A percentile compares a stretch with the other conserved stretches of the same genome.
Conservation (phyloP, 2,888 invertebrate genomes). For the Noctua janthe region DNA sequence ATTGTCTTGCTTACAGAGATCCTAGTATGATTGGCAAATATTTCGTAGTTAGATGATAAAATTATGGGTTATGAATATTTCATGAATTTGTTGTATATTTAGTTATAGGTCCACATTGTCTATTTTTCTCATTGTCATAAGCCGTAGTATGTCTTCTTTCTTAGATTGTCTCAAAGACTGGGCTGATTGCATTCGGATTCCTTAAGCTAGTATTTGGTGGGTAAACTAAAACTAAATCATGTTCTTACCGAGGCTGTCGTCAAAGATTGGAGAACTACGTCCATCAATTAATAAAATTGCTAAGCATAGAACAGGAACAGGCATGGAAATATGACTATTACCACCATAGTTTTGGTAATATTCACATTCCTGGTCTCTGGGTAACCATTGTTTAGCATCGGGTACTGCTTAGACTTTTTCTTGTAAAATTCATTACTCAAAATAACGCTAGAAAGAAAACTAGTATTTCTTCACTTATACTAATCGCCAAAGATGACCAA, state of each 20-base stretch:
- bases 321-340: not conserved
- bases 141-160: not conserved
- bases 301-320: not conserved
- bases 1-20: constrained; percentile 41
- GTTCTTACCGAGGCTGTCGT: not conserved
- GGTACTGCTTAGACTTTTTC: not conserved
- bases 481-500: not conserved
- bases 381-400: not conserved
- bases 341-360: not conserved
- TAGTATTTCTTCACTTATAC: not conserved
- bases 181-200: not conserved
- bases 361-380: not conserved
- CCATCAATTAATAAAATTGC: not conserved
- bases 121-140: not conserved
- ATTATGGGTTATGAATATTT: constrained; percentile 22
- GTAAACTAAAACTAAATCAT: not conserved
- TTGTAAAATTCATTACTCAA: not conserved
- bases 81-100: not conserved
- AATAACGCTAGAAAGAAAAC: not conserved
- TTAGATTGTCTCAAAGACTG: rapidly evolving
- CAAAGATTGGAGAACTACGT: not conserved
- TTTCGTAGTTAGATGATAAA: constrained; percentile 2
- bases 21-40: constrained; percentile 22
- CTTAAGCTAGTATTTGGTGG: too few species aligned
- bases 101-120: not conserved